These are phyloP conservation scores for Gastrophysa polygoni DNA, from an alignment of 2,888 invertebrate genomes.

Conservation along the genomic window DNA sequence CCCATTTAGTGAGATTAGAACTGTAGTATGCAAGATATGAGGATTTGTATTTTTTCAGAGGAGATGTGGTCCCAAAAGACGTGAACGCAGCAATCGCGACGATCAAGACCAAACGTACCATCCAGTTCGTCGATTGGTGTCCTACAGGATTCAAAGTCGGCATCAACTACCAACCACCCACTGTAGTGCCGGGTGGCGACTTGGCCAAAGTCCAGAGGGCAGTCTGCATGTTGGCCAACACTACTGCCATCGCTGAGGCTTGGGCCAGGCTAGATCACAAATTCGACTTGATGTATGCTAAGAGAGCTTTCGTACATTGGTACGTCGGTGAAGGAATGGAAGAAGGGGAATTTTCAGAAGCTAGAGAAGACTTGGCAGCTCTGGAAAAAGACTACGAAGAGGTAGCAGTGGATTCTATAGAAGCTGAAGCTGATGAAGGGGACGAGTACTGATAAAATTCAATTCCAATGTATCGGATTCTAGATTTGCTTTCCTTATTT, in stretches of 20 bases:
- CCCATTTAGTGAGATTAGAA: too few species aligned
- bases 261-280: conserved; percentile 95
- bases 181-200: conserved; percentile 88
- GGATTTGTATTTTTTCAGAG: too few species aligned
- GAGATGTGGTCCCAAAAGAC: conserved; percentile 66
- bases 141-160: conserved; percentile 64
- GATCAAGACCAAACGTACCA: conserved; percentile 91
- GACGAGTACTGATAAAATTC: conserved; percentile 65
- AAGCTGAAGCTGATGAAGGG: conserved; percentile 71
- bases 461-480: too few species aligned
- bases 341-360: conserved; percentile 85
- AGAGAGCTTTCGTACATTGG: conserved; percentile 97
- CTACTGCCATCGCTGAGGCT: conserved; percentile 94
- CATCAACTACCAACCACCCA: conserved; percentile 83
- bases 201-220: conserved; percentile 92
- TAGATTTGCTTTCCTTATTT: too few species aligned
- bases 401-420: conserved; percentile 74
- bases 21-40: too few species aligned
- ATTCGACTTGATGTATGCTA: conserved; percentile 96
- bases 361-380: conserved; percentile 82
- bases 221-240: conserved; percentile 96
- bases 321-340: conserved; percentile 88
- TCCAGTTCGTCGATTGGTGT: conserved; percentile 72
- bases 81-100: conserved; percentile 92
- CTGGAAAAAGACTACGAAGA: conserved; percentile 82